Percentiles rank a stretch among this genome's conserved stretches.
phyloP scores from a whole-genome alignment of 1,140 invertebrate species.

The Drosophila tsacasi region DNA sequence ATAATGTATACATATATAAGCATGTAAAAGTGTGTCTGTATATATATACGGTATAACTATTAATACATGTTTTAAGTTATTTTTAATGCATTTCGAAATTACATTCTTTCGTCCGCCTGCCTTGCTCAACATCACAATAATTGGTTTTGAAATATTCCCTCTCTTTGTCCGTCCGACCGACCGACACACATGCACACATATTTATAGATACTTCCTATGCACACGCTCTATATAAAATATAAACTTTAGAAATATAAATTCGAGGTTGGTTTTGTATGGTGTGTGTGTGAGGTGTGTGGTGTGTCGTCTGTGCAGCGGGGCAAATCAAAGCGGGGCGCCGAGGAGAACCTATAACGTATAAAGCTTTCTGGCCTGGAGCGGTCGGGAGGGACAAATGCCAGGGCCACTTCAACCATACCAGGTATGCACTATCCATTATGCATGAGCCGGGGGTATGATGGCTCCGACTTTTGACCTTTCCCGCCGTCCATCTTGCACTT shows the following conservation, averaged over 20 bases:
- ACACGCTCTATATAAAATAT: conserved; percentile 67
- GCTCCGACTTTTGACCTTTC: conserved; percentile 26
- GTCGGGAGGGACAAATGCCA: conserved; percentile 36
- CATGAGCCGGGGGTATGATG: conserved; percentile 28
- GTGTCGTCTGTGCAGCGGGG: conserved; percentile 34
- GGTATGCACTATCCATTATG: conserved; percentile 44
- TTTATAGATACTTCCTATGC: conserved; percentile 55
- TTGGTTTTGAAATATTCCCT: conserved; percentile 47
- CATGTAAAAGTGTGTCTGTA: conserved; percentile 42
- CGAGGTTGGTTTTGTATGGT: conserved; percentile 67
- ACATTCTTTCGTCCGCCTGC: conserved; percentile 49
- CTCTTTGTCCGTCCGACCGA: conserved; percentile 29
- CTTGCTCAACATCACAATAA: conserved; percentile 64
- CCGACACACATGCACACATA: conserved; percentile 58
- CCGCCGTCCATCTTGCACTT: conserved; percentile 42
- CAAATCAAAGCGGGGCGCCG: conserved; percentile 36
- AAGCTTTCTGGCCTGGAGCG: conserved; percentile 55
- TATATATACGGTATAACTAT: conserved; percentile 62
- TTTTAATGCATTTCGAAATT: conserved; percentile 74
- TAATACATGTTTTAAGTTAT: conserved; percentile 71
- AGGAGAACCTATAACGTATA: conserved; percentile 49
- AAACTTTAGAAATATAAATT: conserved; percentile 76
- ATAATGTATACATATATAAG: conserved; percentile 55
- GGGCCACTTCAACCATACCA: conserved; percentile 23
- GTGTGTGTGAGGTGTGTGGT: conserved; percentile 32